Conservation (phyloP, 2,113 vertebrate genomes). For the Dryoscopus gambensis region DNA sequence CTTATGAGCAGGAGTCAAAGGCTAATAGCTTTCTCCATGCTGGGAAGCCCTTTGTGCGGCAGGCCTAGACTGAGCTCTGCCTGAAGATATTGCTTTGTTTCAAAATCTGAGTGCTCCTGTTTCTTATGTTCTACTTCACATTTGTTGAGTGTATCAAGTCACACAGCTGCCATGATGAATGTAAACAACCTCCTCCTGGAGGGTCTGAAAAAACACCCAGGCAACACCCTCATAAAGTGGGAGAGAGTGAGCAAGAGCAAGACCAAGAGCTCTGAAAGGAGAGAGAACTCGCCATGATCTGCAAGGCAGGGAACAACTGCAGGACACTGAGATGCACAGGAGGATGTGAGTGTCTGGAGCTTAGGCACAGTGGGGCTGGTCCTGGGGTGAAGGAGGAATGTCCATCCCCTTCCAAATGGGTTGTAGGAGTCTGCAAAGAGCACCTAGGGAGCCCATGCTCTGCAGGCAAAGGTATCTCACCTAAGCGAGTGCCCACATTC, state of each 20-base stretch:
- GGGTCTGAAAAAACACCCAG: not conserved
- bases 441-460: not conserved
- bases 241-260: not conserved
- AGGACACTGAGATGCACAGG: not conserved
- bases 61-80: not conserved
- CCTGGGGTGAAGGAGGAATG: not conserved
- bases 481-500: not conserved
- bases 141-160: not conserved
- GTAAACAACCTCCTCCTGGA: not conserved
- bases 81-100: not conserved
- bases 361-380: not conserved
- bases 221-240: not conserved
- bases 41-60: not conserved
- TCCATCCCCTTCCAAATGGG: not conserved
- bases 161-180: not conserved
- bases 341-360: not conserved
- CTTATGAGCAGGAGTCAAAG: not conserved
- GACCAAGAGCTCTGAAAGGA: not conserved
- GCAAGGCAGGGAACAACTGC: fast-evolving
- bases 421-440: not conserved
- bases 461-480: not conserved
- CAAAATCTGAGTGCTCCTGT: not conserved
- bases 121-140: not conserved
- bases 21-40: not conserved
- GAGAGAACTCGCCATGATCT: fast-evolving